A percentile compares a stretch with the other conserved stretches of the same genome.
Conservation (phyloP, 2,888 invertebrate genomes). For the Miltochrista miniata region DNA sequence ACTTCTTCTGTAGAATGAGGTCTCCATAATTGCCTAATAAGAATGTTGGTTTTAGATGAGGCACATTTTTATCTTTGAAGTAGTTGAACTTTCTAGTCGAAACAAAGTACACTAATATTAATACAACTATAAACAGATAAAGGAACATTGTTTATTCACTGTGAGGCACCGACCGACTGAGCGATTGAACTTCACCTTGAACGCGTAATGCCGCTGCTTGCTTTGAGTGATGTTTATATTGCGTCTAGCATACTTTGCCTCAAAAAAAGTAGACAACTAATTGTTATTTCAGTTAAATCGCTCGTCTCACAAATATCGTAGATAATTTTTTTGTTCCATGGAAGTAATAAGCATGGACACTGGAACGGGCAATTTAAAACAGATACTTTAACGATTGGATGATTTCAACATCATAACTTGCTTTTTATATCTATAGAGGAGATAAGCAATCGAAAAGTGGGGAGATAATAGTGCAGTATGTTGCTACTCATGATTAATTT, state of each 20-base stretch:
- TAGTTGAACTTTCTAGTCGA: slow-evolving; percentile 11
- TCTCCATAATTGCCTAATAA: slow-evolving; percentile 39
- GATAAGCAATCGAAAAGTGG: no score
- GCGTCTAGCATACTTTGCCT: background rate
- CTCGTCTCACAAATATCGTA: no score
- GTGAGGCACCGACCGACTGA: background rate
- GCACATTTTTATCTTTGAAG: slow-evolving; percentile 18
- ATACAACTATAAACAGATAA: slow-evolving; percentile 2
- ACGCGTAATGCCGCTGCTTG: background rate
- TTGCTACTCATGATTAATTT: no score
- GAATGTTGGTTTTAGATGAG: slow-evolving; percentile 7
- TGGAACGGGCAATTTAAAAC: no score
- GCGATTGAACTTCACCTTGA: background rate
- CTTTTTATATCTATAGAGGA: no score
- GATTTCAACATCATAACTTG: no score
- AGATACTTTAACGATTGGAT: no score
- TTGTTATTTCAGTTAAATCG: no score
- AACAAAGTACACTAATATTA: slow-evolving; percentile 14
- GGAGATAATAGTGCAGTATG: no score
- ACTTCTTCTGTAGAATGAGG: slow-evolving; percentile 18
- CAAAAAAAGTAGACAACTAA: no score
- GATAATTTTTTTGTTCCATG: no score
- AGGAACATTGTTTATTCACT: slow-evolving; percentile 14
- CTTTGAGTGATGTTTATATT: background rate
- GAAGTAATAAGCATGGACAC: no score